phyloP scores from a whole-genome alignment of 2,888 invertebrate species.

The Gryllus longicercus region DNA sequence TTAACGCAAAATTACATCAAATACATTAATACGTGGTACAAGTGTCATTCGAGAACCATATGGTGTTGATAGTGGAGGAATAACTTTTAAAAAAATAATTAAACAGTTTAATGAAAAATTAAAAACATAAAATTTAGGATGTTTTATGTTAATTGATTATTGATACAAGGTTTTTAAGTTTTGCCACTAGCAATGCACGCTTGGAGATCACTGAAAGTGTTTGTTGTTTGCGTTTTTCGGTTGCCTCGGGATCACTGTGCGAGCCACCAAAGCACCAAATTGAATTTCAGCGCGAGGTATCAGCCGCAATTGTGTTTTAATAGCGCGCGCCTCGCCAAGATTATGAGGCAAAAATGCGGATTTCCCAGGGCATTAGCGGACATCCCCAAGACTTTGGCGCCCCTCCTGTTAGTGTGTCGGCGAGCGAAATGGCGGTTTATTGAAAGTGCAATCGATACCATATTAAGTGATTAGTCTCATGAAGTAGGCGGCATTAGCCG shows the following conservation, averaged over 20 bases:
- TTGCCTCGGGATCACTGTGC: not conserved
- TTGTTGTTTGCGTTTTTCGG: too few species aligned
- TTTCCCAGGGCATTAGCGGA: not conserved
- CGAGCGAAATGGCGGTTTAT: not conserved
- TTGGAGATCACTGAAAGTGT: too few species aligned
- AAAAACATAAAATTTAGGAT: too few species aligned
- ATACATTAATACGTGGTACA: too few species aligned
- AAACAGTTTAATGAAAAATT: too few species aligned
- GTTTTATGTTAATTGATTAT: too few species aligned
- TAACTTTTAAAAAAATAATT: too few species aligned
- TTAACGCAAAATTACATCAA: too few species aligned
- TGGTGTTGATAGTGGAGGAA: too few species aligned
- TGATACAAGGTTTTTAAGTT: too few species aligned
- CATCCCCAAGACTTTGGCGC: not conserved
- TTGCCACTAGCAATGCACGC: too few species aligned
- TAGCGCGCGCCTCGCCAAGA: not conserved
- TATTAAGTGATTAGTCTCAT: constrained; percentile 3
- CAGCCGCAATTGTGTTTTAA: constrained; percentile 17
- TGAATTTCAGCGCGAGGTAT: constrained; percentile 17
- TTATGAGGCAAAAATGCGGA: not conserved
- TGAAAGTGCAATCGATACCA: constrained; percentile 17
- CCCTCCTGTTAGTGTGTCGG: not conserved
- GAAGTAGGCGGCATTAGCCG: not conserved
- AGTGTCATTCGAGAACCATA: too few species aligned
- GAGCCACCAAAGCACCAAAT: not conserved